Evolutionary conservation across 2,113 vertebrate genomes (phyloP), one percentile per base, ranked within the genome.

Genomic region (Falco punctatus): DNA sequence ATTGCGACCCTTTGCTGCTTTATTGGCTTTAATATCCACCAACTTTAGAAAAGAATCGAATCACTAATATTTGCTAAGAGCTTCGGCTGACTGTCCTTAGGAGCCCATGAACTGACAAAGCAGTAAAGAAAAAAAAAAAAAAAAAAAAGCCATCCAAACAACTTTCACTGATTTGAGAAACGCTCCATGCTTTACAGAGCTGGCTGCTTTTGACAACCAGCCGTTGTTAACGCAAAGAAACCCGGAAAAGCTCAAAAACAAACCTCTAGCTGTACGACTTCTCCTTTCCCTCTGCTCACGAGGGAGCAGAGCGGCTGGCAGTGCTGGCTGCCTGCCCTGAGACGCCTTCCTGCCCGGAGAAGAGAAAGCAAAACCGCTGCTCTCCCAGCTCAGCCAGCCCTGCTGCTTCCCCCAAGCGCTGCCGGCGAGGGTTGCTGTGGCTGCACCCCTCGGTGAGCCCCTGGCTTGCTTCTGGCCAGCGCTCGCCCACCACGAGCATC

Each of bases 291-390:
- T 12, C n/a, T 3, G 9, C 22, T 1, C 1, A 15, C 15, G 62
- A 49, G 0, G 2, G 57, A 79, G 69, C 33, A 30, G 73, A 17
- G 84, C 73, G 69, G 71, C 61, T 30, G 8, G 44, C 0, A 0
- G 52, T 0, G 0, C 71, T 77, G 88, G 49, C 86, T 74, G 77
- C 48, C 75, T 58, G 80, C 86, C 67, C 86, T 44, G 58, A 26
- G 21, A 21, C 0, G 5, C 46, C 79, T 82, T 52, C 74, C 88
- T 51, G 58, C 70, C 48, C 0, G 0, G 40, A 73, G 65, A 93
- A 91, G 4, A 66, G 92, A 94, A 95, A 95, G 69, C 77, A 94
- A 93, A 97, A 91, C 51, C 15, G 38, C 40, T 1, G 27, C 49
- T 38, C 15, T 69, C 44, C 38, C 86, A 69, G 57, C 57, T 89